A percentile compares a stretch with the other conserved stretches of the same genome.
phyloP scores from a whole-genome alignment of 2,113 vertebrate species.

The Paracanthobrama guichenoti region DNA sequence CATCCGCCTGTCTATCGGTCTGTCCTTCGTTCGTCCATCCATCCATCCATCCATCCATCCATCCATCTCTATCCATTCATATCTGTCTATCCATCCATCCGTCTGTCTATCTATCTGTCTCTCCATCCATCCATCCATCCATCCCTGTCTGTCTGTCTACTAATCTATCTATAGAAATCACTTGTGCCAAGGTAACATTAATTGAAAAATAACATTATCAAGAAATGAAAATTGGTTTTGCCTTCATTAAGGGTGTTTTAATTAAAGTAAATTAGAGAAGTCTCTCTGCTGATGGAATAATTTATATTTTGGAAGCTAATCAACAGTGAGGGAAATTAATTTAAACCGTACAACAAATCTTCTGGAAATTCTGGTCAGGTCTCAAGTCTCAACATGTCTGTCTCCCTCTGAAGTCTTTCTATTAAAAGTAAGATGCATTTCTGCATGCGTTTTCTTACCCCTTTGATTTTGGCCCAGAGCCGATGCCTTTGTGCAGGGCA shows the following conservation, averaged over 20 bases:
- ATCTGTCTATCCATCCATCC: not conserved
- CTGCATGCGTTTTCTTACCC: slow-evolving; percentile 60
- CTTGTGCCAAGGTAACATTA: not conserved
- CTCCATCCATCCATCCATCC: not conserved
- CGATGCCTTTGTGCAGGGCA: slow-evolving; percentile 9
- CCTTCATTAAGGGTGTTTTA: slow-evolving; percentile 3
- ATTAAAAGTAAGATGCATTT: not conserved
- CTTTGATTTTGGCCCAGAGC: slow-evolving; percentile 56
- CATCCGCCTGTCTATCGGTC: too few species aligned
- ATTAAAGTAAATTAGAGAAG: slow-evolving; percentile 19
- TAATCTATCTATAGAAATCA: not conserved
- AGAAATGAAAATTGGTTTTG: not conserved
- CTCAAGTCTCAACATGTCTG: slow-evolving; percentile 13
- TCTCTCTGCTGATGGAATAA: slow-evolving; percentile 2
- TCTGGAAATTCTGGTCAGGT: slow-evolving; percentile 5
- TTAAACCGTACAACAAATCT: not conserved
- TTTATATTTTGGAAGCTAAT: not conserved
- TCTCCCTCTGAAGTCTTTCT: not conserved
- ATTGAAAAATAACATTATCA: not conserved
- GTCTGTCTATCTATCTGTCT: not conserved
- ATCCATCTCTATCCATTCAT: not conserved
- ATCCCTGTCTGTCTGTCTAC: not conserved
- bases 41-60: not conserved
- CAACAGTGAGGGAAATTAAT: slow-evolving; percentile 2
- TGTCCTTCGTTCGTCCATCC: too few species aligned